These are phyloP conservation scores for Dendrocincla fuliginosa DNA, from an alignment of 2,797 vertebrate genomes.

Conservation along the genomic window DNA sequence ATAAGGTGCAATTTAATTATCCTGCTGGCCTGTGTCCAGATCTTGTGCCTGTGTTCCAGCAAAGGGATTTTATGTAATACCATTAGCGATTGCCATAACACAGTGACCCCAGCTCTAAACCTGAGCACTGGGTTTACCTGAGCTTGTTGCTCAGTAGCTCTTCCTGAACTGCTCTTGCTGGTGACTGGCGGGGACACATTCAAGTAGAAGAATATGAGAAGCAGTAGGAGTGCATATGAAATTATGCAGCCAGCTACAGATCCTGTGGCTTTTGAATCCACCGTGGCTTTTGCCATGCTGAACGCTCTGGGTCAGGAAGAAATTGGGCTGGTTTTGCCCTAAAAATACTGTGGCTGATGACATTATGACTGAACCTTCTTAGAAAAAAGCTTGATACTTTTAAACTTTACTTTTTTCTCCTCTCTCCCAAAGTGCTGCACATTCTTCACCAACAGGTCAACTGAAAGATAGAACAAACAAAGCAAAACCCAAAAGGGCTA, in stretches of 20 bases:
- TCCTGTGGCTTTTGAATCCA: background rate
- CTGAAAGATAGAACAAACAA: background rate
- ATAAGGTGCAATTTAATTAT: background rate
- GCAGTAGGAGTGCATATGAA: background rate
- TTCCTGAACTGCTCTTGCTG: background rate
- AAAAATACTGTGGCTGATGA: background rate
- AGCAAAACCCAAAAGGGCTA: background rate
- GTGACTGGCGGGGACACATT: background rate
- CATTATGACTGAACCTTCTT: background rate
- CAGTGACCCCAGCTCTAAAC: background rate
- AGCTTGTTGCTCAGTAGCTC: background rate
- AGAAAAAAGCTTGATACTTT: background rate
- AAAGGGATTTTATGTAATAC: background rate
- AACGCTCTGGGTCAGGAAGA: fast-evolving
- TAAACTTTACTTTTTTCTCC: background rate
- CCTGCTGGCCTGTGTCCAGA: background rate
- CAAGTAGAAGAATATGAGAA: background rate
- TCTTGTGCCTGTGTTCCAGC: background rate
- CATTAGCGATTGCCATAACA: too few relatives aligned
- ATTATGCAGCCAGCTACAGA: background rate
- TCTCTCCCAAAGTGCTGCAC: background rate
- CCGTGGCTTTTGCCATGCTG: background rate
- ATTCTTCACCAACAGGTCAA: background rate
- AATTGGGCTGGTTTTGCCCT: background rate
- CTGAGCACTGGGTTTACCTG: background rate